Base-by-base conservation (phyloP, 1,140 invertebrate genomes). In the Diorhabda sublineata region DNA sequence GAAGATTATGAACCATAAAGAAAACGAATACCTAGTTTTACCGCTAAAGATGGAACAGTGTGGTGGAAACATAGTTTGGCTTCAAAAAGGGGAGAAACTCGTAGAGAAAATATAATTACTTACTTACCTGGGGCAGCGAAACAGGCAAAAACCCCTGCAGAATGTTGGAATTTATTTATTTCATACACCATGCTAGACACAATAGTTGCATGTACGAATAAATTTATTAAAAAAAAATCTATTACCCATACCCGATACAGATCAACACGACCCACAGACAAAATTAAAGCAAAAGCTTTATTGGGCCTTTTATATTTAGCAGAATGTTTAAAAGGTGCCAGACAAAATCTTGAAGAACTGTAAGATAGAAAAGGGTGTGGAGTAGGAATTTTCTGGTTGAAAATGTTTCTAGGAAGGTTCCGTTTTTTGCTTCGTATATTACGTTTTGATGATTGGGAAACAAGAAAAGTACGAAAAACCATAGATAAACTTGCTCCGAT, bases 361-460 rank as follows among this genome's bases (percentile, higher is more conserved):
- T 78, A 77, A 77, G 58, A 59, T 9, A 70, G 66, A 52, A 70
- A 75, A 70, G 74, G 76, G 0, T 70, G 66, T 59, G 71, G 74
- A 7, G 69, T 75, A 11, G 72, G 71, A 70, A 64, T 71, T 26
- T 73, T 73, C 56, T 47, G 64, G 9, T n/a, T 66, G 1, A 45
- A 61, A 7, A 73, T 76, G 71, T 66, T 68, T 6, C 60, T 60
- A 42, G 61, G 68, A 47, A 69, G 69, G 41, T 76, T 76, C 56
- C 42, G 63, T 68, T 67, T 70, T 11, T 56, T 75, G 41, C 61
- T 76, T 11, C 45, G 60, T 41, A 64, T 52, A 3, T 45, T 76
- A 2, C 56, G 71, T 42, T 77, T 77, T 61, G 73, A 78, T 69
- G 65, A 76, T 64, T 52, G 70, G 26, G 58, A 60, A 47, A 59